phyloP scores from a whole-genome alignment of 2,888 invertebrate species.

The Pristionchus arcanus region DNA sequence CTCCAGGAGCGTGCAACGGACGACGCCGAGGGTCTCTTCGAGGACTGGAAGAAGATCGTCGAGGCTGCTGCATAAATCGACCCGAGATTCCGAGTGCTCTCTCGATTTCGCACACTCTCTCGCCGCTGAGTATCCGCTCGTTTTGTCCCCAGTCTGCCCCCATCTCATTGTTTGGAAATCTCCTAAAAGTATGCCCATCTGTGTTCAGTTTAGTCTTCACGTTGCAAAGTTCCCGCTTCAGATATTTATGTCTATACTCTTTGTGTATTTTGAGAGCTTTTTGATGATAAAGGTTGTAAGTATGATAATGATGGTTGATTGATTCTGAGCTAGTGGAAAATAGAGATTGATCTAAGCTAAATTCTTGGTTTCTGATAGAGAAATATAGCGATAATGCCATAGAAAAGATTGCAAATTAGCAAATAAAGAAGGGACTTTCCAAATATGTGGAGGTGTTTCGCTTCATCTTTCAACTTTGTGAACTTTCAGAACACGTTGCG shows the following conservation, averaged over 20 bases:
- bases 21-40: conserved; percentile 42
- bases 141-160: not conserved
- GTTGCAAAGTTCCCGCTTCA: not conserved
- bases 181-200: not conserved
- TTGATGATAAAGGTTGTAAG: conserved; percentile 31
- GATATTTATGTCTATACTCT: conserved; percentile 10
- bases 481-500: not conserved
- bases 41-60: conserved; percentile 53
- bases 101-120: conserved; percentile 30
- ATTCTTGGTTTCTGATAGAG: not conserved
- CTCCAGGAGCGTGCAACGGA: conserved; percentile 54
- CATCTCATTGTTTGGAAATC: conserved; percentile 40
- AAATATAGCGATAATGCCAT: no score
- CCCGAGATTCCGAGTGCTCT: not conserved
- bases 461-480: no score
- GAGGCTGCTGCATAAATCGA: conserved; percentile 11
- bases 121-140: not conserved
- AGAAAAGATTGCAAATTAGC: no score
- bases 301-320: not conserved
- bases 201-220: conserved; percentile 20
- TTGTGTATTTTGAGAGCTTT: conserved; percentile 35
- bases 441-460: not conserved
- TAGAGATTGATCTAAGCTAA: not conserved
- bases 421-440: no score
- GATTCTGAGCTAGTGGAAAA: not conserved